Percentiles rank a stretch among this genome's conserved stretches.
phyloP scores from a whole-genome alignment of 1,140 invertebrate species.

The Gryllus bimaculatus region DNA sequence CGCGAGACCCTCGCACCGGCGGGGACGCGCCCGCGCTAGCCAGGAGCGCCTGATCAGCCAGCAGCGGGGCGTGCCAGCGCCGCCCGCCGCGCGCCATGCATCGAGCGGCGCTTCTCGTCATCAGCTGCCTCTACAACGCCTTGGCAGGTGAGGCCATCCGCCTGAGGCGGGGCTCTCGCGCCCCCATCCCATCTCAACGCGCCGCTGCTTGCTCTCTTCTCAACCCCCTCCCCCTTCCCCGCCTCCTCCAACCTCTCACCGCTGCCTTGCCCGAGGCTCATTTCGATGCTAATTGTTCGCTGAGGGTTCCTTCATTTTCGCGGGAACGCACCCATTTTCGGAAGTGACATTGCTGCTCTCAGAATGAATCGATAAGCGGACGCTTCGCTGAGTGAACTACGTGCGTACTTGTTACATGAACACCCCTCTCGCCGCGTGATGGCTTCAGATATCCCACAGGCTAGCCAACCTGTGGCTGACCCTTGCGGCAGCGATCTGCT shows the following conservation, averaged over 20 bases:
- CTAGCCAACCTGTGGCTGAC: background rate
- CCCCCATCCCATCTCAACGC: background rate
- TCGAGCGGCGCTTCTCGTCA: background rate
- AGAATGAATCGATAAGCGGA: background rate
- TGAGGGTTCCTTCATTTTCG: no score
- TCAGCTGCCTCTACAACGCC: background rate
- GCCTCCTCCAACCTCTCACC: background rate
- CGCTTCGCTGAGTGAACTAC: background rate
- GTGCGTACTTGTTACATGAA: background rate
- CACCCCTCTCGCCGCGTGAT: background rate
- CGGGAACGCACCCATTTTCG: no score
- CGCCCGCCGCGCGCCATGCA: no score
- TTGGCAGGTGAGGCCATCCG: background rate
- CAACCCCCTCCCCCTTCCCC: background rate
- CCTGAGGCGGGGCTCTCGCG: no score
- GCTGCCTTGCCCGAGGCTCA: background rate
- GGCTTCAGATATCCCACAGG: background rate
- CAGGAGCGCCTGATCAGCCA: background rate
- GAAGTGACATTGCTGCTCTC: no score
- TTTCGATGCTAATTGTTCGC: no score
- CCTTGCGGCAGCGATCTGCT: no score
- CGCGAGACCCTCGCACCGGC: background rate
- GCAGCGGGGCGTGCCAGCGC: no score
- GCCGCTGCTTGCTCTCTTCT: background rate
- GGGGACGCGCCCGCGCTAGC: background rate